Conservation (phyloP, 2,888 invertebrate genomes). For the Tupiocoris notatus region DNA sequence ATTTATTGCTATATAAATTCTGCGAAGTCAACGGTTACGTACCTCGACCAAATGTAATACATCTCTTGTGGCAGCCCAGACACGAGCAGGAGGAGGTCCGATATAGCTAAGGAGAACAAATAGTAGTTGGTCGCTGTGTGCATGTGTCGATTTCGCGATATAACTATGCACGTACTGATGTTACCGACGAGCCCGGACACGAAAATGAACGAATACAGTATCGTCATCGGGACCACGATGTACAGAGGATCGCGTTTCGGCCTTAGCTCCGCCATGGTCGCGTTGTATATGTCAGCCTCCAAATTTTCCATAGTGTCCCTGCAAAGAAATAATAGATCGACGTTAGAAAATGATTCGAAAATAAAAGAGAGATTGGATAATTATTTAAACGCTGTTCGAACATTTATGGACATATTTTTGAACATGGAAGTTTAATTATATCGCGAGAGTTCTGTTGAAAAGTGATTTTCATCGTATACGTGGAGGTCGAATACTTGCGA, state of each 20-base stretch:
- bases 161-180: constrained; percentile 80
- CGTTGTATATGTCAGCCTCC: constrained; percentile 30
- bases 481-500: no score
- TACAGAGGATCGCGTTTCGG: constrained; percentile 58
- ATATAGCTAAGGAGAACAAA: constrained; percentile 78
- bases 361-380: not conserved
- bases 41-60: constrained; percentile 71
- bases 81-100: constrained; percentile 73
- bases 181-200: constrained; percentile 78
- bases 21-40: no score
- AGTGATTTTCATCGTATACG: no score
- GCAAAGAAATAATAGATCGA: no score
- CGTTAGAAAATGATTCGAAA: not conserved
- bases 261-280: constrained; percentile 2
- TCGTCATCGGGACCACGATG: constrained; percentile 70
- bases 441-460: no score
- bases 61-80: constrained; percentile 82
- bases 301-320: constrained; percentile 30
- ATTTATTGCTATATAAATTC: no score
- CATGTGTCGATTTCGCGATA: constrained; percentile 77
- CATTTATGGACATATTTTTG: no score
- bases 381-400: not conserved
- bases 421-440: no score
- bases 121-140: constrained; percentile 80
- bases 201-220: constrained; percentile 75